These are phyloP conservation scores for Pterocles burchelli DNA, from an alignment of 2,113 vertebrate genomes.

Conservation along the genomic window DNA sequence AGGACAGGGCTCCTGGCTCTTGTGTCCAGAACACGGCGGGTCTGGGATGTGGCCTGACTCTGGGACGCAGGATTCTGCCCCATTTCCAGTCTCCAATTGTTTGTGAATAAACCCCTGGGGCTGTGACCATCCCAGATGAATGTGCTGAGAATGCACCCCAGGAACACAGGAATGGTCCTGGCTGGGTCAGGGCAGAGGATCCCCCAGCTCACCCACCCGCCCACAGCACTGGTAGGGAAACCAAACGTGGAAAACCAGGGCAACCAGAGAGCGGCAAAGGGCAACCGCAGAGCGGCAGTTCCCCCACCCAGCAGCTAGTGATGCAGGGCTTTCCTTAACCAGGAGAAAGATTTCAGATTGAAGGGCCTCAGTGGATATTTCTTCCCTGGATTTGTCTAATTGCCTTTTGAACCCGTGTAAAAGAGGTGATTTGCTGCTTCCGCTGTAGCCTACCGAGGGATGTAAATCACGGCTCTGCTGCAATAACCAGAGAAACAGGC, in stretches of 20 bases:
- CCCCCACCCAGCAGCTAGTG: neutral
- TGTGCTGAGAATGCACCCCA: neutral
- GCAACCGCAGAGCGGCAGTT: neutral
- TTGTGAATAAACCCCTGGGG: neutral
- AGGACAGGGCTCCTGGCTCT: neutral
- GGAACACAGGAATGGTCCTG: neutral
- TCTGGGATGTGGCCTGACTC: neutral
- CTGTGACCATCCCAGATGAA: neutral
- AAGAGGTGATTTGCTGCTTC: slow-evolving; percentile 30
- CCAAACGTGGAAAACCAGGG: neutral
- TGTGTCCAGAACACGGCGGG: neutral
- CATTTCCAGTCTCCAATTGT: neutral
- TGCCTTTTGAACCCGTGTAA: neutral
- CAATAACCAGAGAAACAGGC: neutral
- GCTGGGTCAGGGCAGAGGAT: neutral
- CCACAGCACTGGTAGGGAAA: neutral
- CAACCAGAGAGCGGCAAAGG: neutral
- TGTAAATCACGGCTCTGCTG: neutral
- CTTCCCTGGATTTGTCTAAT: neutral
- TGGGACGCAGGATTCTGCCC: neutral
- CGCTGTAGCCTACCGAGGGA: neutral
- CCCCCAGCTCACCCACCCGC: neutral
- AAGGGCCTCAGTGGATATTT: neutral
- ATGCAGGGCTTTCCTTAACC: neutral
- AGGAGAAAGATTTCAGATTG: neutral